phyloP scores from a whole-genome alignment of 2,888 invertebrate species.

The Acanthosepion pharaonis region DNA sequence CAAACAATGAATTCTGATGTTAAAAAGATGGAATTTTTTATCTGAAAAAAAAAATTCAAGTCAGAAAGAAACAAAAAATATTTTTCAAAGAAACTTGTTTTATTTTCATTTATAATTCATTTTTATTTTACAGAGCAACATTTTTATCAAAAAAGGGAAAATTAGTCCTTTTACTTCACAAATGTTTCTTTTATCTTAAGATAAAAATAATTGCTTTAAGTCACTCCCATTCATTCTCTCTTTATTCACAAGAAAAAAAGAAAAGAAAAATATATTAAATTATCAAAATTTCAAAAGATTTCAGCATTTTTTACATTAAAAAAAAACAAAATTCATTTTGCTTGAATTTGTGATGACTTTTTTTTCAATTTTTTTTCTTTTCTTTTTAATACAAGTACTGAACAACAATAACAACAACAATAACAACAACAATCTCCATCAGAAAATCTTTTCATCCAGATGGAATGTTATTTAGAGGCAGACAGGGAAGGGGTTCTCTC shows the following conservation, averaged over 20 bases:
- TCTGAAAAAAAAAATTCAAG: too few species aligned
- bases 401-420: conserved; percentile 33
- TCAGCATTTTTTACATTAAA: not conserved
- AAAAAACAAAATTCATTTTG: not conserved
- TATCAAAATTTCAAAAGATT: conserved; percentile 8
- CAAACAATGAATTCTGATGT: too few species aligned
- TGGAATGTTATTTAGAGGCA: not conserved
- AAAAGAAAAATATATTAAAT: conserved; percentile 22
- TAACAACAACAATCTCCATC: conserved; percentile 33
- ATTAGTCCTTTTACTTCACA: not conserved
- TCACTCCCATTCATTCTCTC: not conserved
- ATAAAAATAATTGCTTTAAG: not conserved
- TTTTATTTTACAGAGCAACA: not conserved
- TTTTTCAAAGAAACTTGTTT: not conserved
- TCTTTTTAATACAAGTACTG: conserved; percentile 33
- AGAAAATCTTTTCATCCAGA: not conserved
- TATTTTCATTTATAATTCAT: not conserved
- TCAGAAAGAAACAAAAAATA: not conserved
- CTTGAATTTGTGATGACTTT: not conserved
- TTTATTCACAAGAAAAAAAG: not conserved
- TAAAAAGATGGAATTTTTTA: too few species aligned
- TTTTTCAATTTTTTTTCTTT: not conserved
- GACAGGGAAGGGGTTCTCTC: not conserved
- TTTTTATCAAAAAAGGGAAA: not conserved
- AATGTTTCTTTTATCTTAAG: not conserved